Percentiles rank a stretch among this genome's conserved stretches.
phyloP scores from a whole-genome alignment of 2,113 vertebrate genomes.

The Pomatorhinus ruficollis region DNA sequence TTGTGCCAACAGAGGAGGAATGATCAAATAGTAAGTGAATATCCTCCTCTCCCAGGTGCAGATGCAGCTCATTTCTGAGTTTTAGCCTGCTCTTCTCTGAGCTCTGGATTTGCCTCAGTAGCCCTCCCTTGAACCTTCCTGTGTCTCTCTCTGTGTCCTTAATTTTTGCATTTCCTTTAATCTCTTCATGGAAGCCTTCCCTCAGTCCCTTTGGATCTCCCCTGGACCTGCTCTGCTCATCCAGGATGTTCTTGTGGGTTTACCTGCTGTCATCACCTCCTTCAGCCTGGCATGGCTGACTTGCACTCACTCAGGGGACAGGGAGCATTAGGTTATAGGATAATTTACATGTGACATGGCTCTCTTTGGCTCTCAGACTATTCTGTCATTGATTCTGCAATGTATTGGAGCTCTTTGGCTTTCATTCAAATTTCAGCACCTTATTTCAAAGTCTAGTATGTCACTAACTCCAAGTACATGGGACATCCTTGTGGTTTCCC shows the following conservation, averaged over 20 bases:
- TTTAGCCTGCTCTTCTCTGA: background rate
- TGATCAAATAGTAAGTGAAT: background rate
- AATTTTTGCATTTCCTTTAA: background rate
- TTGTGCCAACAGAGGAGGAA: background rate
- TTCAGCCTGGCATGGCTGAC: background rate
- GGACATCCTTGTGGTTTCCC: background rate
- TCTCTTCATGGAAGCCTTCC: background rate
- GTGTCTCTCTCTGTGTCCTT: background rate
- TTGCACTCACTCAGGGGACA: background rate
- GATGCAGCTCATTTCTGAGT: background rate
- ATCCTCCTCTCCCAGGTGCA: background rate
- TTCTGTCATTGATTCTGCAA: background rate
- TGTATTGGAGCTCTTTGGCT: background rate
- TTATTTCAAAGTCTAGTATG: background rate
- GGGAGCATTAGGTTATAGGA: background rate
- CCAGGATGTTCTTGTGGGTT: background rate
- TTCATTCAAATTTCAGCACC: background rate
- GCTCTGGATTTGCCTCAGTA: background rate
- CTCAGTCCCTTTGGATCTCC: background rate
- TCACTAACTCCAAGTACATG: background rate
- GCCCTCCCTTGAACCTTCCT: background rate
- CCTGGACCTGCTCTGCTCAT: background rate
- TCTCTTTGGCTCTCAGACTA: background rate
- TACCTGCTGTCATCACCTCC: background rate
- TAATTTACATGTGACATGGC: background rate